Base-by-base conservation (phyloP, 2,113 vertebrate genomes). In the Corvus cornix region DNA sequence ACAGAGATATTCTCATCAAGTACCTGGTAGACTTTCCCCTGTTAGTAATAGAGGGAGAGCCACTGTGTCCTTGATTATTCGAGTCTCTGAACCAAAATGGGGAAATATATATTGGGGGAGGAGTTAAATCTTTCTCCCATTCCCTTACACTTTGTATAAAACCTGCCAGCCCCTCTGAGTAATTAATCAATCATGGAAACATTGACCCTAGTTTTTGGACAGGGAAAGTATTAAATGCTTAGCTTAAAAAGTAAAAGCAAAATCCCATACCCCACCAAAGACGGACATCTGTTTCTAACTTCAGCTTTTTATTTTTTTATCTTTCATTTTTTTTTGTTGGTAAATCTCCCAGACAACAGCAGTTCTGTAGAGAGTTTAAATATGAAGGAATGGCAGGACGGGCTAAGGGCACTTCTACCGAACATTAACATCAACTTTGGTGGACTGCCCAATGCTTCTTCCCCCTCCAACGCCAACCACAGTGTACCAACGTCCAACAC, bases 371-470 rank as follows among this genome's bases (percentile, higher is more conserved):
- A 99, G 92, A 99, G 99, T 98, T 98, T 99, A 99, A 99, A 99
- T 98, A 98, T 99, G 98, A 99, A 99, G 99, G 99, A 99, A 98
- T 99, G 99, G 99, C 99, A 99, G 98, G 99, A 99, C 96, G 99
- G 99, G 97, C 98, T 99, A 93, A 99, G 99, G 98, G 99, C 99
- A 97, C 99, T 99, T 97, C 98, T 99, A 97, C 99, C 99, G 97
- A 99, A 99, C 98, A 99, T 99, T 98, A 99, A 99, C 98, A 99
- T 99, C 98, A 99, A 99, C 98, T 99, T 99, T 97, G 99, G 99
- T 98, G 99, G 99, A 97, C 99, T 99, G 98, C 99, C 99, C 97
- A 99, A 99, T 98, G 99, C 98, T 96, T 99, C 99, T 93, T 98
- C 98, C 97, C 99, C 99, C 93, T 99, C 99, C 98, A 99, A 99